A percentile compares a stretch with the other conserved stretches of the same genome.
phyloP scores from a whole-genome alignment of 2,797 vertebrate genomes.

The Euthynnus affinis region DNA sequence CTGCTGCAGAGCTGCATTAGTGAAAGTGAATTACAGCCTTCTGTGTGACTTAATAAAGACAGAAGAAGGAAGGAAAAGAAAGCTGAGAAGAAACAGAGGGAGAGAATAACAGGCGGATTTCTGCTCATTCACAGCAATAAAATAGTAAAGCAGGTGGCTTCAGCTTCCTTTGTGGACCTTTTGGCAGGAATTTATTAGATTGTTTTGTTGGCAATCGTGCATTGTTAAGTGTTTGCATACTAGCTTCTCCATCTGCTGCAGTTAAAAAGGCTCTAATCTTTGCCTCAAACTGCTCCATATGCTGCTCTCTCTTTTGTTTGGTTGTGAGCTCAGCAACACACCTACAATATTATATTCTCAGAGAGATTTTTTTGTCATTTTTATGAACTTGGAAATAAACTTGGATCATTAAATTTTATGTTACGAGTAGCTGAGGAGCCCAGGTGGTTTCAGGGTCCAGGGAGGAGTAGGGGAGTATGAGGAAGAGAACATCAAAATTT shows the following conservation, averaged over 20 bases:
- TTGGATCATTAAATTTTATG: not conserved
- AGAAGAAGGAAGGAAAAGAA: constrained; percentile 14
- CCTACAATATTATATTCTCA: not conserved
- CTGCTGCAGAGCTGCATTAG: constrained; percentile 73
- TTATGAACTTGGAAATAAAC: not conserved
- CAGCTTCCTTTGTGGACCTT: constrained; percentile 52
- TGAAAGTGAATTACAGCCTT: constrained; percentile 74
- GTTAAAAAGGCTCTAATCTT: constrained; percentile 7
- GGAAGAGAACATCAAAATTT: too few relatives aligned
- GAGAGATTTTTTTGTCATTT: not conserved
- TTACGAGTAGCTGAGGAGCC: not conserved
- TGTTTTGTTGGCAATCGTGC: constrained; percentile 34
- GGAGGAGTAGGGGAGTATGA: too few relatives aligned
- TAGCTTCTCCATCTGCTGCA: constrained; percentile 46
- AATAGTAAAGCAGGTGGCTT: constrained; percentile 59
- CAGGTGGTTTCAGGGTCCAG: not conserved
- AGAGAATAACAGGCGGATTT: not conserved
- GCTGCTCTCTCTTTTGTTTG: constrained; percentile 16
- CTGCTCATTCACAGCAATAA: constrained; percentile 41
- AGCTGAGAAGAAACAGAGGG: not conserved
- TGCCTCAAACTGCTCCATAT: constrained; percentile 20
- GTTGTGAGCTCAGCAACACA: not conserved
- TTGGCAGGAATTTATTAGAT: constrained; percentile 51
- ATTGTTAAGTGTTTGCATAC: constrained; percentile 54
- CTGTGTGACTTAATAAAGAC: constrained; percentile 41